Evolutionary conservation across 2,113 vertebrate genomes (phyloP), one percentile per base, ranked within the genome.

Genomic region (Apaloderma vittatum): DNA sequence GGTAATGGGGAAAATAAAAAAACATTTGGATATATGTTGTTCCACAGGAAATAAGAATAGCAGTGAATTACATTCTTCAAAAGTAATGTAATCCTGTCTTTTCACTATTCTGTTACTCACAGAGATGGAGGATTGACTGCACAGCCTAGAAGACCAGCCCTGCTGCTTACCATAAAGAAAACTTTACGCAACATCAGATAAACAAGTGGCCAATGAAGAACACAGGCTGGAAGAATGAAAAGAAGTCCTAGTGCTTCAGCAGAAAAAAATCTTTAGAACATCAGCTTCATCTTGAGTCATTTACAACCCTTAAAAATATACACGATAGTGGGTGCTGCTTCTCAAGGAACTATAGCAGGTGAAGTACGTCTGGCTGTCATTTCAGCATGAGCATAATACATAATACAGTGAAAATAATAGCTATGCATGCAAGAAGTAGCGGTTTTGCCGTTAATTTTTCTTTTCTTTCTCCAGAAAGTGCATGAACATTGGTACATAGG

Each of bases 241-340:
- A 12, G 8, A 67, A 36, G 8, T 43, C 36, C 58, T 55, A 86
- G 17, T 29, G 3, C 18, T 58, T 66, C 48, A 66, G 4, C 2
- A 73, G 46, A 29, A 66, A 75, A 46, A 71, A 17, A 5, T n/a
- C 24, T 67, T 52, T 51, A 49, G 46, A 68, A 15, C 59, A 40
- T 29, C 57, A 85, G 7, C 26, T 54, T 19, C 8, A 27, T 52
- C 34, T 74, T 78, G 15, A 80, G 19, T 45, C 6, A 78, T 57
- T 62, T 72, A 49, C 11, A 87, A 2, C 13, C 14, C 40, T 87
- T 72, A 65, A 85, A 88, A 89, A 12, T 3, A 49, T 10, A 40
- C 3, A 8, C 1, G 0, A 22, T 32, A 67, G 29, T 37, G 14
- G 0, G 0, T 43, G 8, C 18, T 49, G 65, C 32, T 63, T 63